Percentiles rank a stretch among this genome's conserved stretches.
Evolutionary conservation across 1,140 invertebrate species (phyloP).

Genomic region (Protaetia brevitarsis): DNA sequence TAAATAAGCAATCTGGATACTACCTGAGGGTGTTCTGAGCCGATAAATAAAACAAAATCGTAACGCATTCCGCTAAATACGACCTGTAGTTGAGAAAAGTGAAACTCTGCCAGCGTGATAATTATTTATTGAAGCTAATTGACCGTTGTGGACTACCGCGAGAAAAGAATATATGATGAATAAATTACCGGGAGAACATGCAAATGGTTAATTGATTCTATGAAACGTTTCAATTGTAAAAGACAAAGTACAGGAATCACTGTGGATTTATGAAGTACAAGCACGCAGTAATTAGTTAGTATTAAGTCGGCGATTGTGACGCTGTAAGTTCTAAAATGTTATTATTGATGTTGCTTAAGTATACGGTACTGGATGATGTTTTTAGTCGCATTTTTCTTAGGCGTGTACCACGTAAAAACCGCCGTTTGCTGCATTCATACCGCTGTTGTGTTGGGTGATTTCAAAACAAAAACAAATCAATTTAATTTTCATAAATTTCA

Average conservation of each 20-base stretch:
- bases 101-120: slow-evolving; percentile 4
- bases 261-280: background rate
- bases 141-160: slow-evolving; percentile 1
- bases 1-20: background rate
- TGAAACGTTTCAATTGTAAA: slow-evolving; percentile 2
- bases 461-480: too few species aligned
- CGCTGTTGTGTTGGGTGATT: too few species aligned
- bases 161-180: background rate
- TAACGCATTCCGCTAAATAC: background rate
- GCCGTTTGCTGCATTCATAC: too few species aligned
- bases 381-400: background rate
- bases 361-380: background rate
- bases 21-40: background rate
- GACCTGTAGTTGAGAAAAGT: slow-evolving; percentile 1
- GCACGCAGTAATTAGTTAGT: background rate
- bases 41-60: background rate
- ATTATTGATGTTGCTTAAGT: background rate
- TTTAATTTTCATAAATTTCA: too few species aligned
- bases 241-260: background rate
- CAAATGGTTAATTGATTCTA: slow-evolving; percentile 6
- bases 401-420: background rate
- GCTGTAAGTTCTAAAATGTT: background rate
- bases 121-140: slow-evolving; percentile 11
- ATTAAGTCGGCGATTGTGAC: background rate
- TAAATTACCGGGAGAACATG: background rate